Percentiles rank a stretch among this genome's conserved stretches.
Conservation (phyloP, 92 coral and sea anemone genomes). For the Ricordea florida region DNA sequence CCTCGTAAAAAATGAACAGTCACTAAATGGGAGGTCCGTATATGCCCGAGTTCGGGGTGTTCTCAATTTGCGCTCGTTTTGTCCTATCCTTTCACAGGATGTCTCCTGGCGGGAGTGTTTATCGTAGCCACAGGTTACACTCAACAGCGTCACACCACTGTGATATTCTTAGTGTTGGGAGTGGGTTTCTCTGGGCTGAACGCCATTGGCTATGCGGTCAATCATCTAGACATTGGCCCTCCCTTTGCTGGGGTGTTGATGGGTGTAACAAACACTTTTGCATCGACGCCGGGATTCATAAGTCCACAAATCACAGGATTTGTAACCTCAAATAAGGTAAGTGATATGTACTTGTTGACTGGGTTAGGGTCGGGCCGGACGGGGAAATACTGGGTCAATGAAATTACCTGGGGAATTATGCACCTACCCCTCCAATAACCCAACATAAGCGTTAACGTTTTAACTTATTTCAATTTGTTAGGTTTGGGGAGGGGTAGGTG, state of each 20-base stretch:
- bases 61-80: not conserved
- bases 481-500: too few species aligned
- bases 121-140: constrained; percentile 97
- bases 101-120: constrained; percentile 90
- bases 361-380: not conserved
- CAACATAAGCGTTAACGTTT: too few species aligned
- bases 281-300: constrained; percentile 95
- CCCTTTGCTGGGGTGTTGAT: constrained; percentile 94
- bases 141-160: constrained; percentile 75
- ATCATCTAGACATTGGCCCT: constrained; percentile 95
- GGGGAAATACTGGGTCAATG: too few species aligned
- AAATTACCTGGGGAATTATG: not conserved
- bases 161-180: constrained; percentile 87
- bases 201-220: constrained; percentile 98
- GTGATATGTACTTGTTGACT: not conserved
- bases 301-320: constrained; percentile 96
- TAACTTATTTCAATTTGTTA: too few species aligned
- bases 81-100: constrained; percentile 52
- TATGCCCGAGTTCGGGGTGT: too few species aligned
- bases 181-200: constrained; percentile 98
- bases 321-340: constrained; percentile 89
- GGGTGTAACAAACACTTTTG: constrained; percentile 98
- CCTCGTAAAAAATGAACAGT: too few species aligned
- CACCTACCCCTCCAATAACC: too few species aligned
- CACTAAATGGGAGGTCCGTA: too few species aligned